A percentile compares a stretch with the other conserved stretches of the same genome.
Evolutionary conservation across 2,113 vertebrate species (phyloP).

Genomic region (Elephas maximus): DNA sequence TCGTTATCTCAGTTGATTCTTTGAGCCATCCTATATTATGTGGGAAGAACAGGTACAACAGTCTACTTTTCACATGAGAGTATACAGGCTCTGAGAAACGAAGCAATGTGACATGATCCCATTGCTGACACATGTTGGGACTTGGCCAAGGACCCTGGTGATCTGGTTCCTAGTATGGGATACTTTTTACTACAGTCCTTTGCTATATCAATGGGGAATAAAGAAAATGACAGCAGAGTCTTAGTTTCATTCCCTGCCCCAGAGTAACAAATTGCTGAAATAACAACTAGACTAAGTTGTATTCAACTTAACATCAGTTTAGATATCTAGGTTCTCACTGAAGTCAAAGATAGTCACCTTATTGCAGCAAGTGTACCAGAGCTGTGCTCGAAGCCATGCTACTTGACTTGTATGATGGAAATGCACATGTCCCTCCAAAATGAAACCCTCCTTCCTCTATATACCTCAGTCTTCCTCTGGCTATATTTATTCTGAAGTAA

Average conservation of each 20-base stretch:
- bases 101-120: no score
- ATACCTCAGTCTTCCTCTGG: neutral
- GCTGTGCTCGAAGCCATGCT: neutral
- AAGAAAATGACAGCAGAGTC: neutral
- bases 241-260: neutral
- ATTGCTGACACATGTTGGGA: neutral
- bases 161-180: neutral
- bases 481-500: neutral
- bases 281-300: neutral
- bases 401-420: neutral
- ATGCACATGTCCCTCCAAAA: neutral
- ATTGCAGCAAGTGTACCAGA: neutral
- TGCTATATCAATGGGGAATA: neutral
- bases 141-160: neutral
- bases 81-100: neutral
- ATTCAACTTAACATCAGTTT: neutral
- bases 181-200: neutral
- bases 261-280: neutral
- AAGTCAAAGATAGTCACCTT: neutral
- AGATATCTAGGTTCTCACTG: neutral
- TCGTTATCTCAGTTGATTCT: neutral
- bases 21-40: neutral
- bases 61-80: neutral
- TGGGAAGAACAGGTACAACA: neutral
- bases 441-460: neutral